phyloP scores from a whole-genome alignment of 2,888 invertebrate species.

The Rugalucina vietnamica region DNA sequence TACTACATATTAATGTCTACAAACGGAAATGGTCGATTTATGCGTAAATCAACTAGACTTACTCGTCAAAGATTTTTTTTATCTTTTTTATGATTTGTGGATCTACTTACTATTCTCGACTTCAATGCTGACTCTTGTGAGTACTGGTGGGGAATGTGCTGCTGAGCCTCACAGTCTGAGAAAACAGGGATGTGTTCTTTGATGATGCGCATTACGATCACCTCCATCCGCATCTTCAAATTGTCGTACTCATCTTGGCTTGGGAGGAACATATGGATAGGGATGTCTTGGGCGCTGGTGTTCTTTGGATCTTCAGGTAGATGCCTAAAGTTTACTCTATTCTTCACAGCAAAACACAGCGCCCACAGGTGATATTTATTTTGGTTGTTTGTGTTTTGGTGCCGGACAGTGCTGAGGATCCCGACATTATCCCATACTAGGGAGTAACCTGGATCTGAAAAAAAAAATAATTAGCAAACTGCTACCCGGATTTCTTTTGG shows the following conservation, averaged over 20 bases:
- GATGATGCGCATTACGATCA: constrained; percentile 22
- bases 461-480: too few species aligned
- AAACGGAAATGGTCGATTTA: too few species aligned
- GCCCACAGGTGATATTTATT: constrained; percentile 56
- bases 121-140: constrained; percentile 31
- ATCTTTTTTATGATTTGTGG: too few species aligned
- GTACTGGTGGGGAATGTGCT: constrained; percentile 26
- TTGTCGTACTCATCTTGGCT: background rate
- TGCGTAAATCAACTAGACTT: too few species aligned
- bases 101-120: constrained; percentile 29
- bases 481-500: too few species aligned
- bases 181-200: constrained; percentile 15
- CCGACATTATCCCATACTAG: constrained; percentile 56
- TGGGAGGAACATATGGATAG: constrained; percentile 24
- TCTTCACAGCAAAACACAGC: constrained; percentile 34
- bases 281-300: constrained; percentile 19
- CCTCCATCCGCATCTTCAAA: constrained; percentile 29
- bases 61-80: too few species aligned
- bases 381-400: constrained; percentile 40
- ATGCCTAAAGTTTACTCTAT: constrained; percentile 34
- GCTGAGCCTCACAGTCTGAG: background rate
- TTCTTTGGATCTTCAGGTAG: background rate
- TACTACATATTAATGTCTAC: too few species aligned
- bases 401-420: constrained; percentile 31
- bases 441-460: constrained; percentile 32